A percentile compares a stretch with the other conserved stretches of the same genome.
Evolutionary conservation across 2,113 vertebrate species (phyloP).

Genomic region (Prunella himalayana): DNA sequence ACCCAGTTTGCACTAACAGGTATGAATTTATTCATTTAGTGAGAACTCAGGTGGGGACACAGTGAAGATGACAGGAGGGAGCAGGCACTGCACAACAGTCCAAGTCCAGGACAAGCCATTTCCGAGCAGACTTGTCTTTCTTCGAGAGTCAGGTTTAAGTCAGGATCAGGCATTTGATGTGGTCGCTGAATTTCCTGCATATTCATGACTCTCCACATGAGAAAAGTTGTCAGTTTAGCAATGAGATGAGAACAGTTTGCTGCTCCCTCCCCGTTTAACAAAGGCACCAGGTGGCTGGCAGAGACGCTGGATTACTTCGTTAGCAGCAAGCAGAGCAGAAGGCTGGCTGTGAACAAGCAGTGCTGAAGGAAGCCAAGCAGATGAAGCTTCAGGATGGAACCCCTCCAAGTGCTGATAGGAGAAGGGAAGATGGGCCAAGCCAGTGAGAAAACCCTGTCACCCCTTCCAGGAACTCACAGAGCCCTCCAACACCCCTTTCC

Average conservation of each 20-base stretch:
- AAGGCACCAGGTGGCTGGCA: conserved; percentile 47
- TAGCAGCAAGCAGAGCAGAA: conserved; percentile 53
- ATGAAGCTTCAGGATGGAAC: conserved; percentile 14
- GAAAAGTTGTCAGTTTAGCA: background rate
- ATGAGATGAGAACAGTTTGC: background rate
- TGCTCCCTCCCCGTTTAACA: background rate
- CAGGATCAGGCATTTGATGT: background rate
- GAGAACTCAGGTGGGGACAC: background rate
- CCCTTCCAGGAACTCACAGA: background rate
- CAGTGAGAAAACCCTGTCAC: background rate
- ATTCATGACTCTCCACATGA: background rate
- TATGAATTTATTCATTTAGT: background rate
- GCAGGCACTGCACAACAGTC: too few relatives aligned
- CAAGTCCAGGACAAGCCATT: background rate
- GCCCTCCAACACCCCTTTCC: background rate
- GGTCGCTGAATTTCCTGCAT: background rate
- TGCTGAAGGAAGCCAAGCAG: conserved; percentile 21
- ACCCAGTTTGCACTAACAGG: background rate
- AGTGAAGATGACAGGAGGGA: rapidly evolving
- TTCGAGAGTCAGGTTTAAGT: background rate
- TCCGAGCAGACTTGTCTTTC: background rate
- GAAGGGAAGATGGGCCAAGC: conserved; percentile 14
- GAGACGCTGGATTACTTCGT: background rate
- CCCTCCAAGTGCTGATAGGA: conserved; percentile 29
- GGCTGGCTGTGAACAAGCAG: conserved; percentile 7